These are phyloP conservation scores for Aspidoscelis tigris DNA, from an alignment of 2,113 vertebrate genomes.

Conservation along the genomic window DNA sequence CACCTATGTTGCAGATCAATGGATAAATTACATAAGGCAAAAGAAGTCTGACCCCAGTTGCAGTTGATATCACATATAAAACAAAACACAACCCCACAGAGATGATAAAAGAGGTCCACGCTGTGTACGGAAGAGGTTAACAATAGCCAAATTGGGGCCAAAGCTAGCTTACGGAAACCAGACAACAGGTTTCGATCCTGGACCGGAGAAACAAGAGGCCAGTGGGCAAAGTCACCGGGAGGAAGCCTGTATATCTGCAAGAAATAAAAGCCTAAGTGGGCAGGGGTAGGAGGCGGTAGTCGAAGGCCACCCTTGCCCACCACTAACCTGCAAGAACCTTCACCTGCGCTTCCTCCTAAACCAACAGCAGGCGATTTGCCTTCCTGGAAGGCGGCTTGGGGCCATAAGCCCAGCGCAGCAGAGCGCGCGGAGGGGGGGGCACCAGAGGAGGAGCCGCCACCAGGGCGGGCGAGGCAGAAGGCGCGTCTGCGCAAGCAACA, in stretches of 20 bases:
- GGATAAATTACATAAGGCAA: not conserved
- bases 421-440: too few relatives aligned
- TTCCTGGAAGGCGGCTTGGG: too few relatives aligned
- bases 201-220: not conserved
- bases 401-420: too few relatives aligned
- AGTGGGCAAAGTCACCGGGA: not conserved
- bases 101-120: not conserved
- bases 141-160: not conserved
- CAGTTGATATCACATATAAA: not conserved
- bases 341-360: not conserved
- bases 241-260: not conserved
- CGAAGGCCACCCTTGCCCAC: too few relatives aligned
- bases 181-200: not conserved
- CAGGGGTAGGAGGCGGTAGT: not conserved
- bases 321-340: not conserved
- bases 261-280: not conserved
- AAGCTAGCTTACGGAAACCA: not conserved
- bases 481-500: too few relatives aligned
- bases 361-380: too few relatives aligned
- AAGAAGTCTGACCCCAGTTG: not conserved
- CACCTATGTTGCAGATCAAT: not conserved
- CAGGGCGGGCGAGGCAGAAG: too few relatives aligned
- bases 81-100: not conserved
- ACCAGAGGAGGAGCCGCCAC: too few relatives aligned
- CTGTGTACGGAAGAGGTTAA: too few relatives aligned